Base-by-base conservation (phyloP, 2,113 vertebrate species). In the Neodontobutis hainanensis region DNA sequence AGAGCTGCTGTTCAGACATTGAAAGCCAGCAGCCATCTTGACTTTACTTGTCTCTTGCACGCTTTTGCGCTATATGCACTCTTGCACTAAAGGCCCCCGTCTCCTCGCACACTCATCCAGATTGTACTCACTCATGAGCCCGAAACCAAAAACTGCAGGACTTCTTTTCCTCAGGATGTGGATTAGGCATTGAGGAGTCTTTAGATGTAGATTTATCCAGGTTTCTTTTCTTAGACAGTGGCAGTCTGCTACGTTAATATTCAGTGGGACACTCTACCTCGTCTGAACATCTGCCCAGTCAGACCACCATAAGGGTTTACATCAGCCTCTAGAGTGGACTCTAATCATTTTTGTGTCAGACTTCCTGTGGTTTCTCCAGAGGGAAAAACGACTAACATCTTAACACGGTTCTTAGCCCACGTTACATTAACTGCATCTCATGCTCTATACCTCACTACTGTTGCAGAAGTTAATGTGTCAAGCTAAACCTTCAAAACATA, bases 251-350 rank as follows among this genome's bases (percentile, higher is more conserved):
- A 59, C 82, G n/a, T 67, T n/a, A 69, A 65, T 61, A 76, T 68
- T 80, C 56, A 51, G 70, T 70, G 51, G 71, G 67, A 61, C 55
- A 35, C 61, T 72, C 81, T 83, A 88, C 87, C 80, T 78, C 83
- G 55, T 75, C 67, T 73, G 55, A 61, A 75, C 42, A 60, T 66
- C 65, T 64, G 73, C 70, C 80, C 56, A 58, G 63, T 53, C 55
- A 73, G 61, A 52, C 71, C 67, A 64, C 72, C 64, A 44, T 55
- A 57, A 70, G 51, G 61, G 50, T 5, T 4, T 64, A 59, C 59
- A 53, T 50, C 9, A 6, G 58, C 45, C 45, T 27, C 63, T 53
- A 53, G 34, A 50, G 58, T 50, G 40, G 55, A 73, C 58, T 57
- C n/a, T 35, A 49, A 34, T 45, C 59, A 44, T 43, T 40, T 57